These are phyloP conservation scores for Mactra quadrangularis DNA, from an alignment of 1,140 invertebrate genomes.

Conservation along the genomic window DNA sequence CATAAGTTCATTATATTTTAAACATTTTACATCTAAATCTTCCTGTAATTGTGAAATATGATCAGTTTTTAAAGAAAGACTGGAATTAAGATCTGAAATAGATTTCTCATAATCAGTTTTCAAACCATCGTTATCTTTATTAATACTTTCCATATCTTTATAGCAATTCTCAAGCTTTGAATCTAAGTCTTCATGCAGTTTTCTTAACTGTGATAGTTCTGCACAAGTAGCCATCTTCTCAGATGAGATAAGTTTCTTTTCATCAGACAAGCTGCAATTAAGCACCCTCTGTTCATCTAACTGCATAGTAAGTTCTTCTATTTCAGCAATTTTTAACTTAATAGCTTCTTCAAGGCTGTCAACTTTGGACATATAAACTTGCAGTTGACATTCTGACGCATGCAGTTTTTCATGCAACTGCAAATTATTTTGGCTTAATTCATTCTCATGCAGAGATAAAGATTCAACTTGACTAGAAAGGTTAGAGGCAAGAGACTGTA, in stretches of 20 bases:
- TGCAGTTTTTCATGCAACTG: constrained; percentile 32
- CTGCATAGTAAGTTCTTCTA: not conserved
- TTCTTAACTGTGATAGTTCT: too few species aligned
- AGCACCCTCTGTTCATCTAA: too few species aligned
- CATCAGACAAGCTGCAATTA: too few species aligned
- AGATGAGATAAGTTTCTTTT: too few species aligned
- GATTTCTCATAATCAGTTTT: constrained; percentile 10
- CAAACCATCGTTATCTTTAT: not conserved
- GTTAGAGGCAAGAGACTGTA: constrained; percentile 38
- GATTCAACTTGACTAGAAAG: constrained; percentile 31
- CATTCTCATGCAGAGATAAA: constrained; percentile 52
- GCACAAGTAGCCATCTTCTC: too few species aligned
- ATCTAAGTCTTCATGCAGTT: too few species aligned
- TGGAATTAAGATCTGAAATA: not conserved
- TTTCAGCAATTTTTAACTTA: not conserved
- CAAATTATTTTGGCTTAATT: not conserved
- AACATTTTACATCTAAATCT: not conserved
- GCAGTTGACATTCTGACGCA: not conserved
- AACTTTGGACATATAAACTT: not conserved
- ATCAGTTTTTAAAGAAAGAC: not conserved
- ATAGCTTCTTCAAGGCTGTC: not conserved
- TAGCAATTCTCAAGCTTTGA: too few species aligned
- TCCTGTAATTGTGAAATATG: constrained; percentile 3
- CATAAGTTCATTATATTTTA: not conserved
- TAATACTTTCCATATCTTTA: too few species aligned